Conservation (phyloP, 2,113 vertebrate genomes). For the Callionymus lyra region DNA sequence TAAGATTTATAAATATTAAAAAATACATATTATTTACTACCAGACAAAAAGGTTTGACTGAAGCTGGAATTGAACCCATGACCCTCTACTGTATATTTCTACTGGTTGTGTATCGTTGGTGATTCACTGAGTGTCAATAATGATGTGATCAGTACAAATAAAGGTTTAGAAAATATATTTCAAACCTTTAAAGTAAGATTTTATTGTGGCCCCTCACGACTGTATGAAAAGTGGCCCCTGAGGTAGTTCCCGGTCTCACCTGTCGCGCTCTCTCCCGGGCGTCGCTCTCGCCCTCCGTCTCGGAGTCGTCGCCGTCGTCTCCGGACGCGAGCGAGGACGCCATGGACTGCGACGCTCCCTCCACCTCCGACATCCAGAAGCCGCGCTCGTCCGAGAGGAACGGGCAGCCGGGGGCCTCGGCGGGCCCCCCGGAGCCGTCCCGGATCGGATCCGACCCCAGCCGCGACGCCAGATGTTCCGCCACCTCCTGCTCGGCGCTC, state of each 20-base stretch:
- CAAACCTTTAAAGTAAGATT: no score
- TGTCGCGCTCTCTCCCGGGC: slow-evolving; percentile 78
- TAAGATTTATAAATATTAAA: no score
- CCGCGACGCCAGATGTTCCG: slow-evolving; percentile 74
- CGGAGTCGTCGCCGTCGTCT: slow-evolving; percentile 78
- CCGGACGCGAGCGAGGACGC: slow-evolving; percentile 78
- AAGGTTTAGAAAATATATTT: no score
- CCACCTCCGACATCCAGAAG: slow-evolving; percentile 54
- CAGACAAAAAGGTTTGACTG: no score
- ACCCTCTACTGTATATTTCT: no score
- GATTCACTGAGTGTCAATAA: no score
- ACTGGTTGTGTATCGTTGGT: no score
- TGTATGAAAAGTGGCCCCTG: neutral
- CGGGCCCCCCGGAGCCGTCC: slow-evolving; percentile 64
- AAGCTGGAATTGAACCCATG: no score
- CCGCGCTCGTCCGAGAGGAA: slow-evolving; percentile 64
- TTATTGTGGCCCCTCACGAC: no score
- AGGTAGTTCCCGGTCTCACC: slow-evolving; percentile 62
- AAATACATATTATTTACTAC: no score
- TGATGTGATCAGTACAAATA: no score
- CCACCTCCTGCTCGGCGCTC: no score
- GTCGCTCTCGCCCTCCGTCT: slow-evolving; percentile 86
- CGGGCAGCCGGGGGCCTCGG: slow-evolving; percentile 66
- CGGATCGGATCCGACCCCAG: slow-evolving; percentile 28
- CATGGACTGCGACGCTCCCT: slow-evolving; percentile 61